Evolutionary conservation across 2,888 invertebrate species (phyloP).

Genomic region (Listrodromus nycthemerus): DNA sequence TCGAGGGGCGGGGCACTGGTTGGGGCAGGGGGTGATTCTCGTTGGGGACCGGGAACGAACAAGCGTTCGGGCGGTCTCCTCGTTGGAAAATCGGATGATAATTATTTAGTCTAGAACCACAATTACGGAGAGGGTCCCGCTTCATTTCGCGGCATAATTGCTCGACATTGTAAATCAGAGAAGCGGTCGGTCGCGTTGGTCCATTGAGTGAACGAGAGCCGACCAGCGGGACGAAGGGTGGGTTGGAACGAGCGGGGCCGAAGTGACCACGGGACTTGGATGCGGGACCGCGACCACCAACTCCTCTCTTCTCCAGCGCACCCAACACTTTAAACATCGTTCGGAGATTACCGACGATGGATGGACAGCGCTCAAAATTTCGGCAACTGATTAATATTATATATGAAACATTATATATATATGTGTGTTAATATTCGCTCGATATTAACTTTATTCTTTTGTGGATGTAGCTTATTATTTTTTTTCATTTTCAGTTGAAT

Average conservation of each 20-base stretch:
- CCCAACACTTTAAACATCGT: conserved; percentile 21
- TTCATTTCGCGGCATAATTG: conserved; percentile 67
- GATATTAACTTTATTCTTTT: no score
- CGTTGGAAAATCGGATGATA: conserved; percentile 67
- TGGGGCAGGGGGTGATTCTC: conserved; percentile 1
- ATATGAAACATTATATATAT: background rate
- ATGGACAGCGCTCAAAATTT: background rate
- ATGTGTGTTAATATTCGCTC: background rate
- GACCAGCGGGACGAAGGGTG: conserved; percentile 4
- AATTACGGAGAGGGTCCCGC: conserved; percentile 66
- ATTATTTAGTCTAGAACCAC: conserved; percentile 69
- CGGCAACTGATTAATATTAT: background rate
- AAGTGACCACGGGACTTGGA: conserved; percentile 42
- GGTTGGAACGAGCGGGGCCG: conserved; percentile 22
- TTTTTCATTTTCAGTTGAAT: no score
- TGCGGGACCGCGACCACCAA: conserved; percentile 36
- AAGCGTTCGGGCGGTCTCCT: conserved; percentile 49
- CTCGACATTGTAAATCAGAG: conserved; percentile 64
- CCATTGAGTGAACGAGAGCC: conserved; percentile 12
- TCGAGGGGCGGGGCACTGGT: background rate
- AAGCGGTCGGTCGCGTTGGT: conserved; percentile 26
- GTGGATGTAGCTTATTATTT: no score
- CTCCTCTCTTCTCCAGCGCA: background rate
- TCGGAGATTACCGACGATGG: conserved; percentile 17
- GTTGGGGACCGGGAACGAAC: conserved; percentile 18